Evolutionary conservation across 2,113 vertebrate species (phyloP).

Genomic region (Gopherus flavomarginatus): DNA sequence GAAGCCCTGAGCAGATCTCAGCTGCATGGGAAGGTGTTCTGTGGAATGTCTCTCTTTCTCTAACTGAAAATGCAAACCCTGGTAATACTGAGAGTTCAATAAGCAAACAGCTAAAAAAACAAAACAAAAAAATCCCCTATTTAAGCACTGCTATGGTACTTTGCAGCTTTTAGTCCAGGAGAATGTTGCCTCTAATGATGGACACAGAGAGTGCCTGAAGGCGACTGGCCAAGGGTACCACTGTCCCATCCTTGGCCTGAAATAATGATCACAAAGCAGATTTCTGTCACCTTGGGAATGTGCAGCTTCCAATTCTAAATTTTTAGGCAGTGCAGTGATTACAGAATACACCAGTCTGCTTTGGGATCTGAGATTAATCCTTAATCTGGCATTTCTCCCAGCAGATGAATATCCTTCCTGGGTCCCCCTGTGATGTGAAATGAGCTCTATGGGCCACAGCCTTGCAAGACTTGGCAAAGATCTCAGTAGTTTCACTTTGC

Average conservation of each 20-base stretch:
- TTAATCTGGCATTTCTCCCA: not conserved
- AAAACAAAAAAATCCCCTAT: not conserved
- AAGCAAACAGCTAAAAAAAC: slow-evolving; percentile 17
- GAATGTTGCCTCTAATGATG: not conserved
- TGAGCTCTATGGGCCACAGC: not conserved
- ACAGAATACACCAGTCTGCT: not conserved
- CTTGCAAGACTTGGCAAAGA: not conserved
- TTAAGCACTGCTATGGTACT: not conserved
- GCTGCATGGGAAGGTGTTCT: not conserved
- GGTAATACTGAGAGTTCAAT: slow-evolving; percentile 21
- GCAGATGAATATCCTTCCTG: not conserved
- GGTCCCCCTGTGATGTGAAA: not conserved
- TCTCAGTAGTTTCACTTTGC: not conserved
- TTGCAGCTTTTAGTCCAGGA: not conserved
- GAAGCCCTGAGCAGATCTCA: slow-evolving; percentile 4
- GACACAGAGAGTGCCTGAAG: not conserved
- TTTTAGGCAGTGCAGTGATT: not conserved
- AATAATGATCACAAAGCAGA: not conserved
- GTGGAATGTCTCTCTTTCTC: not conserved
- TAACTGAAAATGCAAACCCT: not conserved
- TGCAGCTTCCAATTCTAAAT: not conserved
- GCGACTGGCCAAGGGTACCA: not conserved
- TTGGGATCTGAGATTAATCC: not conserved
- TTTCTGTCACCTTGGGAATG: not conserved
- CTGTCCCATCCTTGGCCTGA: not conserved